Evolutionary conservation across 2,113 vertebrate genomes (phyloP), one percentile per base, ranked within the genome.

Genomic region (Urocitellus parryii): DNA sequence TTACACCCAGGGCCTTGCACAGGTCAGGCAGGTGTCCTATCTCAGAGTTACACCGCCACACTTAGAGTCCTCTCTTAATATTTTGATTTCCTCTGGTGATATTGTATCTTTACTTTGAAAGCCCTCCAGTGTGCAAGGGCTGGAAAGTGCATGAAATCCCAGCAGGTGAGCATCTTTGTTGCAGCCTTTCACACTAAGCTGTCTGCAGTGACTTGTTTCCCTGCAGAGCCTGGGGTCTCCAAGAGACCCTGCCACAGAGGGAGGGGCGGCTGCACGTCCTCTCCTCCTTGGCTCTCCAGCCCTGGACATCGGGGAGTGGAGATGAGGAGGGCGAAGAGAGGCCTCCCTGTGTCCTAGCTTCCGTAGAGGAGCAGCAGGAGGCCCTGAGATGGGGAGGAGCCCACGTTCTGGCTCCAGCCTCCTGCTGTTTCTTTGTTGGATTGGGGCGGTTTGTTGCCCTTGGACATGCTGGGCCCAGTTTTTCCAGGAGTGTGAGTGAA

Each of bases 21-120:
- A 6, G 6, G 56, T 22, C 7, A 58, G 20, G 56, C 56, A 58
- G 14, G 7, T 58, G 56, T 18, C 20, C 56, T 58, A 58, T 2
- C 56, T 22, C 20, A 7, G 56, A 58, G 56, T 58, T 58, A 58
- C 56, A 58, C 56, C 56, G 1, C 18, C 7, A 61, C 58, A 22
- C 58, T 61, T 25, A 29, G 4, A 1, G 84, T 87, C 27, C 12
- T 84, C 10, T 65, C 89, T 72, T 79, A 78, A 70, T 34, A 10
- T 51, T 73, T 93, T 81, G 39, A n/a, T 78, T 91, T 68, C 53
- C 83, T 81, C 37, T 48, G 48, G 84, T 58, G 85, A 89, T 61
- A 53, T 1, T 79, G 48, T 65, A 56, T 42, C 85, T 61, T 65
- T 83, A 27, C 81, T 82, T 68, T 65, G 86, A 88, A 93, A 91